Percentiles rank a stretch among this genome's conserved stretches.
Conservation (phyloP, 2,113 vertebrate species). For the Upupa epops region DNA sequence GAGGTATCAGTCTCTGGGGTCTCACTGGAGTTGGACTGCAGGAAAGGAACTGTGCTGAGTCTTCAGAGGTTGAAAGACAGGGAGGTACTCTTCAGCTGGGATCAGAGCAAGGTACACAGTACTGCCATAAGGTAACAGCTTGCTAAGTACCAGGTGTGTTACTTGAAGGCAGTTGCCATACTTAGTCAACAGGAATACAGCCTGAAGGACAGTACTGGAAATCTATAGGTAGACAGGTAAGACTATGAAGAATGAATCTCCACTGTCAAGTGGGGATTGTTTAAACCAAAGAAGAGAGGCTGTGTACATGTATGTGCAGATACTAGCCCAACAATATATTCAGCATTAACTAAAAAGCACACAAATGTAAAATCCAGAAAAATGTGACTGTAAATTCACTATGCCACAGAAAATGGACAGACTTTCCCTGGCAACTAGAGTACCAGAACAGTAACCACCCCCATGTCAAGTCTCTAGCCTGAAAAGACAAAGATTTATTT, state of each 20-base stretch:
- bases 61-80: not conserved
- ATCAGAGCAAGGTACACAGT: not conserved
- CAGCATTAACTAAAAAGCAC: not conserved
- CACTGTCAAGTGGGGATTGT: not conserved
- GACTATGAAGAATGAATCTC: not conserved
- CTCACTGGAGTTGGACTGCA: not conserved
- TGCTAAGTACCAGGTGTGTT: not conserved
- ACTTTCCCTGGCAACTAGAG: not conserved
- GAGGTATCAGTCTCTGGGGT: not conserved
- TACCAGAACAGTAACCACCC: not conserved
- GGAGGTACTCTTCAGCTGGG: not conserved
- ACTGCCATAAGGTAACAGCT: not conserved
- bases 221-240: not conserved
- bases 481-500: not conserved
- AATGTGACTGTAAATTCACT: not conserved
- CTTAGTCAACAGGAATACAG: not conserved
- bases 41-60: accelerated
- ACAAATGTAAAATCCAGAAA: not conserved
- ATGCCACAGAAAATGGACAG: not conserved
- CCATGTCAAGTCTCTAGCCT: not conserved
- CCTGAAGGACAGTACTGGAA: not conserved
- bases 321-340: not conserved
- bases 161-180: not conserved
- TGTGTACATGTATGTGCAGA: accelerated
- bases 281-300: not conserved